Base-by-base conservation (phyloP, 2,888 invertebrate species). In the Tromatobia lineatoria region DNA sequence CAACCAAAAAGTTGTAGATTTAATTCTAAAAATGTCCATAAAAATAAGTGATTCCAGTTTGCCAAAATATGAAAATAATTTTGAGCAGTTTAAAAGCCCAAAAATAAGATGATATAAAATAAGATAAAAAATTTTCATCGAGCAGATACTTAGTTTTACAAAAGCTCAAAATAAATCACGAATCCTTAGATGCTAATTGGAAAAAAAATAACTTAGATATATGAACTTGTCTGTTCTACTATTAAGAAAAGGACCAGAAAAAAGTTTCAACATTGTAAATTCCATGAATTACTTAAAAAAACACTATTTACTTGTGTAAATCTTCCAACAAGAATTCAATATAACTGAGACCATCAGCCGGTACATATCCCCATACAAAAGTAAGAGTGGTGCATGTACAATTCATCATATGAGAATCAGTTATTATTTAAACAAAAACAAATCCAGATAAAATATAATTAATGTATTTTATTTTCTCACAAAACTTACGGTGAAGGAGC, bases 351-450 rank as follows among this genome's bases (percentile, higher is more conserved):
- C n/a, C 10, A 81, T 89, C 87, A 90, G 90, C 87, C 80, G 57
- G 84, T 88, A 89, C 89, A 89, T 88, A 86, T 92, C 91, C 81
- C 86, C 92, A 92, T 71, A 70, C 73, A 82, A 79, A 15, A 25
- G 88, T 93, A 89, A 91, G 93, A 93, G 93, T 93, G 93, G 93
- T 93, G 93, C 93, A 93, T 92, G 93, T 89, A 90, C 86, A 85
- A 79, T 20, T 94, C 93, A 94, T 94, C 93, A 94, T 90, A 38
- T 83, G 52, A 70, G n/a, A 57, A 78, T 69, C 54, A 76, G 80
- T 34, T 61, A 52, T 23, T 11, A 47, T 18, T 3, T 20, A 38
- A 64, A 47, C 6, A 3, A n/a, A 6, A 59, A 61, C 23, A 11
- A 8, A 20, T 20, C 23, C n/a, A 38, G 10, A 38, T 38, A 38